These are phyloP conservation scores for Phocides pigmalion DNA, from an alignment of 1,140 invertebrate genomes.

Conservation along the genomic window DNA sequence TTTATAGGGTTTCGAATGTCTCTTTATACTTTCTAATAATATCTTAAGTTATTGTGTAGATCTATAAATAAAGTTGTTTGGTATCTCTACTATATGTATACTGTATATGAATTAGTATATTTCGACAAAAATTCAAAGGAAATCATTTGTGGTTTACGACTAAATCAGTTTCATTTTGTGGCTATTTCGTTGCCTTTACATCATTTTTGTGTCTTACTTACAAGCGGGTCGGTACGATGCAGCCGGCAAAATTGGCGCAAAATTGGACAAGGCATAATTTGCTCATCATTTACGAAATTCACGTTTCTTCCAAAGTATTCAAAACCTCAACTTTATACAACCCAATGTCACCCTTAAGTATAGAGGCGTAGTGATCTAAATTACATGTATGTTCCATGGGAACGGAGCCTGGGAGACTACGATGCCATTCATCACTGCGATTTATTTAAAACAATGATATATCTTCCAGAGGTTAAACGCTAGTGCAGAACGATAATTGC, in stretches of 20 bases:
- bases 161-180: constrained; percentile 11
- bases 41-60: background rate
- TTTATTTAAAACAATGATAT: constrained; percentile 61
- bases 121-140: background rate
- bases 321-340: constrained; percentile 12
- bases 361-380: constrained; percentile 1
- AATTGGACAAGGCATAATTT: constrained; percentile 69
- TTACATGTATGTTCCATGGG: constrained; percentile 19
- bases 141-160: background rate
- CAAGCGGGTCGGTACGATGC: constrained; percentile 31
- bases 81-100: background rate
- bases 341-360: constrained; percentile 3
- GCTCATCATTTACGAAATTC: constrained; percentile 55
- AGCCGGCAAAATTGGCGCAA: constrained; percentile 65
- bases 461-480: constrained; percentile 54
- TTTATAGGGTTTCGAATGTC: constrained; percentile 3
- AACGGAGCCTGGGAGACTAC: constrained; percentile 38
- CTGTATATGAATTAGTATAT: background rate
- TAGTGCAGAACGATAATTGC: constrained; percentile 51
- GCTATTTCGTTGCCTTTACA: constrained; percentile 7
- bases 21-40: constrained; percentile 2
- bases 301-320: constrained; percentile 28
- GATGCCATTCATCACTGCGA: constrained; percentile 48
- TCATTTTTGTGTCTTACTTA: constrained; percentile 25
- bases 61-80: background rate